Base-by-base conservation (phyloP, 1,140 invertebrate species). In the Nasonia vitripennis region DNA sequence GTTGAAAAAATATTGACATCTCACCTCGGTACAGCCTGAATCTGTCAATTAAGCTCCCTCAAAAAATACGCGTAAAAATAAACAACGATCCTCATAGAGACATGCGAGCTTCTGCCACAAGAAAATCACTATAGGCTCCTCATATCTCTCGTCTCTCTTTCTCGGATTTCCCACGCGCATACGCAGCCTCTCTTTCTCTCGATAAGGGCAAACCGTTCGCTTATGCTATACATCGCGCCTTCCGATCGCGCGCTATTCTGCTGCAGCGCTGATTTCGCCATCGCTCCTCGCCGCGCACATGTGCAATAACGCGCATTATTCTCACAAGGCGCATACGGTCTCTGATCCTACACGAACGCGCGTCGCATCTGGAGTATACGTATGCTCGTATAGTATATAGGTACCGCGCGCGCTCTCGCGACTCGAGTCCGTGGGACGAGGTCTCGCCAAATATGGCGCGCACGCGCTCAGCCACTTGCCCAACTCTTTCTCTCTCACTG, bases 381-480 rank as follows among this genome's bases (percentile, higher is more conserved):
- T 88, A 84, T 81, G 73, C 86, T 51, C 51, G 5, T 20, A 17
- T 3, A 6, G 51, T 55, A 55, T 20, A 55, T 17, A 55, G 55
- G 41, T 45, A 45, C 41, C 20, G 55, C 55, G 55, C 20, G 55
- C 55, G 20, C 55, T 7, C 55, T 62, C 20, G 55, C 14, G 17
- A n/a, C 20, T 62, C 7, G 87, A 20, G 55, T 20, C 85, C 91
- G 91, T 92, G 90, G 91, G 91, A 91, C 90, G 91, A 89, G 74
- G 89, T 85, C 87, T 90, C 88, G 88, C 91, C 90, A 90, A 91
- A 92, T 92, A 92, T 90, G 91, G 91, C 81, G 78, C 27, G 68
- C 31, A 82, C 71, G 81, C 88, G 86, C 81, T 86, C 87, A 84
- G 31, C 48, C 79, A 86, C 87, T 90, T 89, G 81, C 86, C 85